Percentiles rank a stretch among this genome's conserved stretches.
Conservation (phyloP, 2,113 vertebrate species). For the Oplegnathus fasciatus region DNA sequence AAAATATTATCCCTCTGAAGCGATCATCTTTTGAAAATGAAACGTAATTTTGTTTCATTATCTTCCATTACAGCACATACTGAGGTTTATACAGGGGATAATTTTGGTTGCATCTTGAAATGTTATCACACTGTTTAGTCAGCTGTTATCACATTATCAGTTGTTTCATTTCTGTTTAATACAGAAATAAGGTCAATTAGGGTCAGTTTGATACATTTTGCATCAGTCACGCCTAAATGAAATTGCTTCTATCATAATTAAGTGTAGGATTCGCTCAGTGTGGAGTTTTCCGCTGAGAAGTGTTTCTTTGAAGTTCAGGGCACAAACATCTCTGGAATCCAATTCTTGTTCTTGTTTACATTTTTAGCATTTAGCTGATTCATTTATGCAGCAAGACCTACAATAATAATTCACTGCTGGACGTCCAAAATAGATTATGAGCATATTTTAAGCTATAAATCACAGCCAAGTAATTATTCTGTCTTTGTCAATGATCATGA, state of each 20-base stretch:
- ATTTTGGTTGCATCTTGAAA: neutral
- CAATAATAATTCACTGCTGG: neutral
- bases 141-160: neutral
- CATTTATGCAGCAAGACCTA: neutral
- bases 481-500: neutral
- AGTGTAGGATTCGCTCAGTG: neutral
- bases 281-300: neutral
- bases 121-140: neutral
- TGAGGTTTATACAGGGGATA: neutral
- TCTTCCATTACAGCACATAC: neutral
- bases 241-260: neutral
- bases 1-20: neutral
- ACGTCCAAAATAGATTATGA: slow-evolving; percentile 10
- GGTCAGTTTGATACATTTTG: neutral
- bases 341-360: neutral
- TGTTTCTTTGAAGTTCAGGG: neutral
- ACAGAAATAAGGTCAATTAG: neutral
- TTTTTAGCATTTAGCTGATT: slow-evolving; percentile 6
- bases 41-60: neutral
- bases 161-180: neutral
- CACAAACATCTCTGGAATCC: neutral
- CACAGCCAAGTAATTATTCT: neutral
- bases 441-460: neutral
- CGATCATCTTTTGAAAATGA: neutral
- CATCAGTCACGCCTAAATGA: neutral